Percentiles rank a stretch among this genome's conserved stretches.
Evolutionary conservation across 1,140 invertebrate genomes (phyloP).

Genomic region (Scaptomyza hsui): DNA sequence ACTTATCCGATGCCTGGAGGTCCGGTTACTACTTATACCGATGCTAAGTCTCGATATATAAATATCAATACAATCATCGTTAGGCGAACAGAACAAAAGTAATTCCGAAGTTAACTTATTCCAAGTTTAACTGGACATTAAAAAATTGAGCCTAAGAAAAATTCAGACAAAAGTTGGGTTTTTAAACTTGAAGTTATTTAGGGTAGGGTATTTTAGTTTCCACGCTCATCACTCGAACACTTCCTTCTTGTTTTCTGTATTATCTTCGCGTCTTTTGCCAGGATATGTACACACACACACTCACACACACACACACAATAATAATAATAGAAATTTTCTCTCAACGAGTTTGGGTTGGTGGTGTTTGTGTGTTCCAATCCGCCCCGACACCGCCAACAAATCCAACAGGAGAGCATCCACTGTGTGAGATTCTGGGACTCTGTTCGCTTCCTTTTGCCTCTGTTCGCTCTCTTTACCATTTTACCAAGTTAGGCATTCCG

Average conservation of each 20-base stretch:
- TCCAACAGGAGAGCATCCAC: conserved; percentile 47
- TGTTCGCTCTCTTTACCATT: not conserved
- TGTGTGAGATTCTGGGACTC: not conserved
- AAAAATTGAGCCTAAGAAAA: too few species aligned
- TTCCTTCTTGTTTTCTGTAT: conserved; percentile 19
- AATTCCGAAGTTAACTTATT: too few species aligned
- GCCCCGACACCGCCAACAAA: conserved; percentile 26
- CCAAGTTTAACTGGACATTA: too few species aligned
- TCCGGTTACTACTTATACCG: too few species aligned
- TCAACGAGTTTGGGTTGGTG: conserved; percentile 5
- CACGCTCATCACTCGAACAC: not conserved
- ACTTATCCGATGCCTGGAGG: too few species aligned
- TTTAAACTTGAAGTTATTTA: too few species aligned
- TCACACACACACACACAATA: not conserved
- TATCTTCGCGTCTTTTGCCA: conserved; percentile 58
- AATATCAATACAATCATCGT: too few species aligned
- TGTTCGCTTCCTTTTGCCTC: not conserved
- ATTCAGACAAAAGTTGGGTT: too few species aligned
- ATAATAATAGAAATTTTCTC: not conserved
- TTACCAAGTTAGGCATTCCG: conserved; percentile 54
- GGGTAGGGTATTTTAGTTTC: conserved; percentile 6
- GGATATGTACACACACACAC: conserved; percentile 31
- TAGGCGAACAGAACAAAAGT: too few species aligned
- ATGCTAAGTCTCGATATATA: too few species aligned
- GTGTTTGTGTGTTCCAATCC: conserved; percentile 28